phyloP scores from a whole-genome alignment of 2,888 invertebrate genomes.

The Parnassius mnemosyne region DNA sequence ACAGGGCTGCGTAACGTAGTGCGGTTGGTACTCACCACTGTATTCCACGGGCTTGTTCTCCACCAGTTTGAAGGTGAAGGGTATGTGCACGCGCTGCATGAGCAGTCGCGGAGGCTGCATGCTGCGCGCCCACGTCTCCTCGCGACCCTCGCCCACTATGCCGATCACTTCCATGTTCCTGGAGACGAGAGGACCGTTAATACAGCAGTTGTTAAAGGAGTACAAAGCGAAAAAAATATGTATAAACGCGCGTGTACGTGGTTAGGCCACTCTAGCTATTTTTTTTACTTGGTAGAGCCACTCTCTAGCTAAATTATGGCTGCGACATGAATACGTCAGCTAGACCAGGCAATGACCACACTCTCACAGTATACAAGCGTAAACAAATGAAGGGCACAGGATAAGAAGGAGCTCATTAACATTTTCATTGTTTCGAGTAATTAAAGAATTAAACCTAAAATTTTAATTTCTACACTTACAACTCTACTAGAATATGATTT shows the following conservation, averaged over 20 bases:
- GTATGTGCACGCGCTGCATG: slow-evolving; percentile 92
- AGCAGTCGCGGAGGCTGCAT: slow-evolving; percentile 87
- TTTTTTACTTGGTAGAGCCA: background rate
- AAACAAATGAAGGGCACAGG: too few relatives aligned
- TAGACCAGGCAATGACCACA: too few relatives aligned
- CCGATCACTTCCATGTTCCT: slow-evolving; percentile 89
- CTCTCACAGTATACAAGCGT: too few relatives aligned
- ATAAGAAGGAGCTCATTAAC: too few relatives aligned
- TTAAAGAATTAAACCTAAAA: too few relatives aligned
- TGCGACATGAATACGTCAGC: too few relatives aligned
- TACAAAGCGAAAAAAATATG: too few relatives aligned
- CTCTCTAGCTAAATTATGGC: background rate
- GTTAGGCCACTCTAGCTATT: background rate
- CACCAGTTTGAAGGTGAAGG: slow-evolving; percentile 88
- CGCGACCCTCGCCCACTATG: slow-evolving; percentile 85
- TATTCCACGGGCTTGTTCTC: slow-evolving; percentile 86
- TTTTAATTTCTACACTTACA: too few relatives aligned
- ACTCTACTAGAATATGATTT: too few relatives aligned
- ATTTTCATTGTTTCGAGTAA: too few relatives aligned
- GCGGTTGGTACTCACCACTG: slow-evolving; percentile 78
- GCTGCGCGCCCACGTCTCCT: slow-evolving; percentile 73
- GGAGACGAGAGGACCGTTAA: slow-evolving; percentile 35
- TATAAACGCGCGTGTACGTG: too few relatives aligned
- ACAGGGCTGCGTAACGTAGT: background rate
- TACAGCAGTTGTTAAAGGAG: too few relatives aligned